Percentiles rank a stretch among this genome's conserved stretches.
These are phyloP conservation scores for Drosophila littoralis DNA, from an alignment of 1,140 invertebrate genomes.

Conservation along the genomic window DNA sequence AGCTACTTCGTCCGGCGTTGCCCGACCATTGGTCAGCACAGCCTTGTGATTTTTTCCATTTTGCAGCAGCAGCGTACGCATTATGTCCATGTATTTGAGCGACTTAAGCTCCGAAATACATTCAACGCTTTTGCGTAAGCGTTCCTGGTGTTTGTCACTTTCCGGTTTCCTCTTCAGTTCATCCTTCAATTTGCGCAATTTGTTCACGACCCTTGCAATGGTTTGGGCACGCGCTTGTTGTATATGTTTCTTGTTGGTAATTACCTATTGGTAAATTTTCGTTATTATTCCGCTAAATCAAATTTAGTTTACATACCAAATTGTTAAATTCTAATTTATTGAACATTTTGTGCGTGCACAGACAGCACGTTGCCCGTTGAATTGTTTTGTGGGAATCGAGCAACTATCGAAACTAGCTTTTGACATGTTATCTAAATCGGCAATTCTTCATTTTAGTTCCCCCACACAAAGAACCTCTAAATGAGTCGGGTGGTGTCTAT, in stretches of 20 bases:
- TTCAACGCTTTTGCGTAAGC: slow-evolving; percentile 53
- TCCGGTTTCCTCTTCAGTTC: slow-evolving; percentile 52
- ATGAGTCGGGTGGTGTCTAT: no score
- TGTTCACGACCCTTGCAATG: slow-evolving; percentile 76
- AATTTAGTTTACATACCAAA: slow-evolving; percentile 62
- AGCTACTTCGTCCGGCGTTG: slow-evolving; percentile 70
- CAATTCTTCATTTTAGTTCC: no score
- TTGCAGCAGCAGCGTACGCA: slow-evolving; percentile 50
- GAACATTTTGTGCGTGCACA: slow-evolving; percentile 49
- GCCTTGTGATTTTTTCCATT: slow-evolving; percentile 57
- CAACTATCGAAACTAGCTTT: slow-evolving; percentile 3
- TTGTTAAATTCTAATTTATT: slow-evolving; percentile 82
- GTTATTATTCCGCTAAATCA: background rate
- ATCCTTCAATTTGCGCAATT: slow-evolving; percentile 70
- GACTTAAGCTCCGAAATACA: slow-evolving; percentile 63
- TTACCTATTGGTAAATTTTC: slow-evolving; percentile 48
- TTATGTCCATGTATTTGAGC: slow-evolving; percentile 53
- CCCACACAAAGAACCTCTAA: no score
- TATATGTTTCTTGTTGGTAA: slow-evolving; percentile 74
- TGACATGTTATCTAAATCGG: background rate
- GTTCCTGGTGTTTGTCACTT: slow-evolving; percentile 57
- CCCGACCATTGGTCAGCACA: slow-evolving; percentile 68
- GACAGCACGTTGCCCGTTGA: slow-evolving; percentile 12
- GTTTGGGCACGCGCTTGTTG: slow-evolving; percentile 68
- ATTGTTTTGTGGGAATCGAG: background rate